Base-by-base conservation (phyloP, 2,888 invertebrate species). In the Hartigia nigra region DNA sequence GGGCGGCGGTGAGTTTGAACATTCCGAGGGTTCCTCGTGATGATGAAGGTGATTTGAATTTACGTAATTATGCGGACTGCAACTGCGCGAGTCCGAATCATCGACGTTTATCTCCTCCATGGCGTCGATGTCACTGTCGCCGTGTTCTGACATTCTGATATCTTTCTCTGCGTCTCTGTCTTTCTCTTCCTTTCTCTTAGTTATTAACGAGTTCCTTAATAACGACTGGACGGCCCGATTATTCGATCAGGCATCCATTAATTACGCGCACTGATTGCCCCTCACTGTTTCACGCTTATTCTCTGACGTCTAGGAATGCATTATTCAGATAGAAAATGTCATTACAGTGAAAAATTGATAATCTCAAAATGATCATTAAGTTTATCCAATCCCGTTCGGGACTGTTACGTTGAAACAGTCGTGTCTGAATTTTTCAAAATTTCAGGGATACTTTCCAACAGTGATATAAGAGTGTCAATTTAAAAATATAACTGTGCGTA, bases 81-180 rank as follows among this genome's bases (percentile, higher is more conserved):
- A 90, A 80, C 89, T 91, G 31, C 89, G 87, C 70, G 91, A 90
- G 79, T 90, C 90, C 4, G 90, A 87, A 77, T 91, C 91, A 80
- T 91, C 91, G 70, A 91, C 91, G 84, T 91, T 91, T 79, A 91
- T 91, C 87, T 91, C 91, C 86, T 91, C 91, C 81, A 89, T 87
- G 77, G 90, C 88, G 80, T 91, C 91, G 80, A 89, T 85, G 81
- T 91, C 91, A 82, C 91, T 90, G 82, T 89, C 91, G 12, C 87
- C 90, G 86, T 84, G 90, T 77, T 89, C 88, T 82, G 91, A 90
- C 91, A 90, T 91, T 75, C 31, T 84, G 74, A 11, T 11, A 31
- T 72, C 55, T 55, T 3, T 55, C 23, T 55, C 23, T n/a, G n/a
- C n/a, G n/a, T 23, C 39, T 39, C 4, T 39, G 14, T 39, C 3